Percentiles rank a stretch among this genome's conserved stretches.
These are phyloP conservation scores for Pseudoatta argentina DNA, from an alignment of 1,140 invertebrate species.

Conservation along the genomic window DNA sequence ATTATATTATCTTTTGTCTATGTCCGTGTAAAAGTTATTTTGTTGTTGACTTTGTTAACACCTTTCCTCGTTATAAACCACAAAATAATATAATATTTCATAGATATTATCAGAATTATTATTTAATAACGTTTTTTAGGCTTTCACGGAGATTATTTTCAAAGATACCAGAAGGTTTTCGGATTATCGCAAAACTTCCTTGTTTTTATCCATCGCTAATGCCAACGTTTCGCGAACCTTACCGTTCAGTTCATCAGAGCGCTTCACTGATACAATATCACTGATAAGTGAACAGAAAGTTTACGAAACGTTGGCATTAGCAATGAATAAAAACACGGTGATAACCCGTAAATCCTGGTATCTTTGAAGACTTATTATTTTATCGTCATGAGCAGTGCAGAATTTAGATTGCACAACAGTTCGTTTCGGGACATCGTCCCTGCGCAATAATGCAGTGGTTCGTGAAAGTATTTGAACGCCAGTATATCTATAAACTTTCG, in stretches of 20 bases:
- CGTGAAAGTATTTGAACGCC: not conserved
- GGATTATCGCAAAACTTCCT: too few species aligned
- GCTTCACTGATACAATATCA: too few species aligned
- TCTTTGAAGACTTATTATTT: not conserved
- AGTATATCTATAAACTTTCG: constrained; percentile 24
- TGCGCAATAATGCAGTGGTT: not conserved
- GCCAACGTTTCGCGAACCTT: too few species aligned
- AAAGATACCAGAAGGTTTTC: too few species aligned
- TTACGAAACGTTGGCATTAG: too few species aligned
- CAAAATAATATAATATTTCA: too few species aligned
- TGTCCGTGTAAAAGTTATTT: not conserved
- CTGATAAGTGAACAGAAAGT: too few species aligned
- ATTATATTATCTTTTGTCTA: not conserved
- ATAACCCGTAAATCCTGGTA: too few species aligned
- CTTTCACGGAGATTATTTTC: too few species aligned
- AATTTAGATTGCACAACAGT: not conserved
- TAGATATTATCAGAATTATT: not conserved
- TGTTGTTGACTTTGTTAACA: not conserved
- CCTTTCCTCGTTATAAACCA: not conserved
- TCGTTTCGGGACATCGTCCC: not conserved
- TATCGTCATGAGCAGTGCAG: not conserved
- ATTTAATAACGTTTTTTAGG: not conserved
- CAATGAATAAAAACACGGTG: too few species aligned
- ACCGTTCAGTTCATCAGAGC: too few species aligned
- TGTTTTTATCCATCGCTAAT: too few species aligned